Evolutionary conservation across 2,797 vertebrate genomes (phyloP).

Genomic region (Oreortyx pictus): DNA sequence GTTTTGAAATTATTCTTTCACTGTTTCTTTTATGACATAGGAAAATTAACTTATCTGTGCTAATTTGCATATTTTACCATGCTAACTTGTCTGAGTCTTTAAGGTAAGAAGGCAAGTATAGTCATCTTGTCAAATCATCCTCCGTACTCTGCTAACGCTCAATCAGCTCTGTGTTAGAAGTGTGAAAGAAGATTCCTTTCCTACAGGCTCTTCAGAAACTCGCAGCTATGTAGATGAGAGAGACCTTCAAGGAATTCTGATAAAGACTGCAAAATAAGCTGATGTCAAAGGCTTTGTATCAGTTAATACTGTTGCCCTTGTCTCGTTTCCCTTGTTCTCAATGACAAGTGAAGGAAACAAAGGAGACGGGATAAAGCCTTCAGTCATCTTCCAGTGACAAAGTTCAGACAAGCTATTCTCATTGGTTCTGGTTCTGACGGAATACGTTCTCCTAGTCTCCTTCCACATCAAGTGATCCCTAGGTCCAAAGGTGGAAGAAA

Average conservation of each 20-base stretch:
- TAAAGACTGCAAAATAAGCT: background rate
- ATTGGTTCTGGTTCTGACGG: background rate
- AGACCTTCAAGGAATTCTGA: background rate
- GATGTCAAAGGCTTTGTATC: background rate
- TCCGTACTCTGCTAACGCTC: background rate
- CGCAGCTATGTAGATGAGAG: background rate
- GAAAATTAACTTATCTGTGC: background rate
- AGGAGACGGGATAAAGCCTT: background rate
- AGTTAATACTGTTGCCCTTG: background rate
- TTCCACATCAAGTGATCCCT: background rate
- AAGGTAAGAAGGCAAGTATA: background rate
- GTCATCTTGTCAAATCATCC: background rate
- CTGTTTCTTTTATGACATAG: background rate
- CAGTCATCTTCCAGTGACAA: background rate
- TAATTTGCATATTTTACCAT: background rate
- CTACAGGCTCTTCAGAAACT: background rate
- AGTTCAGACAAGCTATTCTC: fast-evolving
- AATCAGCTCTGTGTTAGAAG: background rate
- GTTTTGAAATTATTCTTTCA: background rate
- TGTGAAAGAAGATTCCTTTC: background rate
- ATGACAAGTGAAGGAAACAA: background rate
- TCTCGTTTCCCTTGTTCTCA: background rate
- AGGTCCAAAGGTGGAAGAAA: background rate
- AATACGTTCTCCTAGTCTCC: background rate
- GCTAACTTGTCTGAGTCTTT: background rate